Evolutionary conservation across 2,797 vertebrate genomes (phyloP), one percentile per base, ranked within the genome.

Genomic region (Jordanella pulchra): DNA sequence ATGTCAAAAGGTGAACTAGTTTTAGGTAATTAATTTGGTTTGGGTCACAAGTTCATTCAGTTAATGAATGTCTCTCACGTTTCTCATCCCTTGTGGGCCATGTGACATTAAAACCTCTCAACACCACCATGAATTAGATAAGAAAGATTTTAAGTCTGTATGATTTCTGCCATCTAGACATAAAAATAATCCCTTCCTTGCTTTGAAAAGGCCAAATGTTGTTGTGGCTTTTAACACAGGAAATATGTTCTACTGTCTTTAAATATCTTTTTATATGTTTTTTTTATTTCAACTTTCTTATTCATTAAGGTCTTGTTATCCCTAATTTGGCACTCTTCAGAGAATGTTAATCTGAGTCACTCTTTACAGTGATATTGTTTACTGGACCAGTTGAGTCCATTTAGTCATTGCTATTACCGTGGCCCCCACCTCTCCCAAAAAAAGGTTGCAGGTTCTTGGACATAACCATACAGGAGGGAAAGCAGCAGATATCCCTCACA

Each of bases 21-120:
- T 88, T 83, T 71, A 83, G 73, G 77, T 85, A 84, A 88, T 86
- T 87, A 27, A 79, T 89, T 85, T 76, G 69, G 72, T 77, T 75
- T 23, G 67, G 71, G 78, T 72, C 72, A 70, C 71, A 77, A 47
- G 79, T 76, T 71, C 39, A 76, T 74, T 80, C 56, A 58, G 77
- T 74, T 80, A 70, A 75, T 76, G 64, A 75, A 63, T 76, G 69
- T 76, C 68, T 75, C 82, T 81, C 15, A 32, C 66, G 66, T 45
- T 55, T 67, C 69, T 75, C 39, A n/a, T 77, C 66, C 71, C 42
- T 48, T 78, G 67, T 73, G 65, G 15, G 48, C 51, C 25, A 61
- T 76, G 60, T 66, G 65, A 77, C 56, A 73, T 72, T 56, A 71
- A 47, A n/a, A 54, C 53, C 18, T 42, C 42, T 42, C 61, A 58